phyloP scores from a whole-genome alignment of 2,797 vertebrate genomes.

The Austrolebias charrua region DNA sequence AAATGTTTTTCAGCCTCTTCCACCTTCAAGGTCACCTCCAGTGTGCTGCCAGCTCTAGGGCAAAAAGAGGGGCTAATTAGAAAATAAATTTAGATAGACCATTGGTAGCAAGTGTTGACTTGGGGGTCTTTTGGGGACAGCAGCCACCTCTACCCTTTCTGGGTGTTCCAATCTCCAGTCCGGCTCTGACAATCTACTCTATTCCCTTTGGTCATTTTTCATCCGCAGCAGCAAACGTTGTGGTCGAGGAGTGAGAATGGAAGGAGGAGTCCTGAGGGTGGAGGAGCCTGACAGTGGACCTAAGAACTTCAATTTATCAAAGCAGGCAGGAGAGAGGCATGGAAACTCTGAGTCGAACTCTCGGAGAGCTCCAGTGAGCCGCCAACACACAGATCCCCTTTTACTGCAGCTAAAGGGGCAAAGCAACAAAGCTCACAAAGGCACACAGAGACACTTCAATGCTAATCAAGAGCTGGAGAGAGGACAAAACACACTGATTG shows the following conservation, averaged over 20 bases:
- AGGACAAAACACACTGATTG: slow-evolving; percentile 49
- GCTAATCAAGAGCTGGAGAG: slow-evolving; percentile 56
- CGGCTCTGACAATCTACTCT: slow-evolving; percentile 39
- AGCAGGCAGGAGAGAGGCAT: slow-evolving; percentile 51
- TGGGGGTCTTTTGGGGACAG: slow-evolving; percentile 56
- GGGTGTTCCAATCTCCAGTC: slow-evolving; percentile 64
- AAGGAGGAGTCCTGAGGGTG: slow-evolving; percentile 57
- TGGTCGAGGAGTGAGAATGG: slow-evolving; percentile 54
- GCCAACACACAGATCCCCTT: slow-evolving; percentile 40
- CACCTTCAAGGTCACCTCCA: slow-evolving; percentile 68
- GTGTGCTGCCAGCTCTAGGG: slow-evolving; percentile 62
- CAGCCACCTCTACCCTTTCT: slow-evolving; percentile 60
- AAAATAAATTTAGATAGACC: slow-evolving; percentile 74
- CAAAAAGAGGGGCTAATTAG: slow-evolving; percentile 69
- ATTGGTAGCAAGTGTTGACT: slow-evolving; percentile 76
- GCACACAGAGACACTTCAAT: slow-evolving; percentile 39
- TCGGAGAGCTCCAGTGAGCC: slow-evolving; percentile 33
- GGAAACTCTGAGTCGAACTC: slow-evolving; percentile 67
- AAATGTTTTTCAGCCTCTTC: slow-evolving; percentile 24
- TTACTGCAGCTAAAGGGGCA: slow-evolving; percentile 38
- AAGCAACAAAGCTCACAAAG: slow-evolving; percentile 47
- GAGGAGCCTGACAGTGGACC: slow-evolving; percentile 61
- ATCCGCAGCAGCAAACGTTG: slow-evolving; percentile 63
- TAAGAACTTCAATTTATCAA: slow-evolving; percentile 75
- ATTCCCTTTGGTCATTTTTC: slow-evolving; percentile 72